phyloP scores from a whole-genome alignment of 2,113 vertebrate genomes.

The Bucco capensis region DNA sequence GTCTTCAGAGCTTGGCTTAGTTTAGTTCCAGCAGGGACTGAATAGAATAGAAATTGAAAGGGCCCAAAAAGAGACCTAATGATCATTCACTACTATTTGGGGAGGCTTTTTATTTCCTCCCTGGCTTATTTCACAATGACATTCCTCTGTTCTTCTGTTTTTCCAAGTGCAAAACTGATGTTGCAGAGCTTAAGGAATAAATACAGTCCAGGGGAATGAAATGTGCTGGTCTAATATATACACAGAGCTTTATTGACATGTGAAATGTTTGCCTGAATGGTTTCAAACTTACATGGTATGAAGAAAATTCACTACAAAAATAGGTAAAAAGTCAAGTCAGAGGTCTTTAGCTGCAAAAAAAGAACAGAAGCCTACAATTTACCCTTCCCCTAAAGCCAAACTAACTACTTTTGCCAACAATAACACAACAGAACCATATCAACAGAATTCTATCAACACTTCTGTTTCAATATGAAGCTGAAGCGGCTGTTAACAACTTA shows the following conservation, averaged over 20 bases:
- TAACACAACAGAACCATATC: conserved; percentile 41
- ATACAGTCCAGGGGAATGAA: neutral
- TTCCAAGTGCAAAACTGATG: neutral
- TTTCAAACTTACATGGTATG: conserved; percentile 29
- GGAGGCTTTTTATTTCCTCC: neutral
- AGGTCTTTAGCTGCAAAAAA: conserved; percentile 32
- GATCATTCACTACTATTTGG: neutral
- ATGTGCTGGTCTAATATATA: neutral
- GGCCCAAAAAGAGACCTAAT: neutral
- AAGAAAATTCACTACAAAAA: conserved; percentile 51
- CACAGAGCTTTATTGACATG: conserved; percentile 28
- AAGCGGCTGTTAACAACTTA: conserved; percentile 64
- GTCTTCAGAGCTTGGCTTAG: neutral
- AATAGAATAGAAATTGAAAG: neutral
- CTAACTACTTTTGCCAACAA: conserved; percentile 38
- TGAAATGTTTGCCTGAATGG: conserved; percentile 35
- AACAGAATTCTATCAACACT: conserved; percentile 57
- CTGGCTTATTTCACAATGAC: neutral
- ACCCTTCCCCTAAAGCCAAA: conserved; percentile 47
- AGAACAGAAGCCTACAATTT: conserved; percentile 40
- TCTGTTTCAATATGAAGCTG: conserved; percentile 56
- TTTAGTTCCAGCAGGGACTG: neutral
- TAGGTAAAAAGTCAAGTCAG: conserved; percentile 51
- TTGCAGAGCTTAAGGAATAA: neutral
- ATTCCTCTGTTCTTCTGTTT: neutral